Base-by-base conservation (phyloP, 1,140 invertebrate species). In the Drosophila orosa region DNA sequence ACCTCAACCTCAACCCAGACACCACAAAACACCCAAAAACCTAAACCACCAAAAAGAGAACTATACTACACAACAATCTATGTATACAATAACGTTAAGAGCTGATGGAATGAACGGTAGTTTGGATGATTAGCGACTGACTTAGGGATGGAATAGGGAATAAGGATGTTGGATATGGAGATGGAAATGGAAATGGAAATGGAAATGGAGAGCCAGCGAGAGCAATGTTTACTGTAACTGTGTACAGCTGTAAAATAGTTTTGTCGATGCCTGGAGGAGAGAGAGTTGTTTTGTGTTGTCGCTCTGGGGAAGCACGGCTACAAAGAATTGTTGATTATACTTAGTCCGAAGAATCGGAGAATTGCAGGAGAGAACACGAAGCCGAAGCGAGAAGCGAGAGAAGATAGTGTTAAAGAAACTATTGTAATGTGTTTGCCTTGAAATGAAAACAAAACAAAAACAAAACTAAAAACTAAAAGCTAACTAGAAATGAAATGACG, bases 371-470 rank as follows among this genome's bases (percentile, higher is more conserved):
- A 25, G 9, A 56, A n/a, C n/a, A n/a, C n/a, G 25, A 63, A 12
- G 27, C n/a, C n/a, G 17, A 17, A 56, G 39, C 54, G 42, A 63
- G 9, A 69, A 69, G 62, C 59, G n/a, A 61, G 13, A 48, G 56
- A 35, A 35, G 58, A 76, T 56, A 72, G 47, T 62, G 58, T 74
- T 74, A 74, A 63, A 65, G 25, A 45, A 62, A 74, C 72, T 74
- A 74, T 75, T 82, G 78, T 82, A 83, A 89, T 89, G 72, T 89
- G 83, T 89, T 91, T 91, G 90, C 90, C 90, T 90, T 91, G 87
- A 80, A 80, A 89, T 65, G 76, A 91, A 77, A 86, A 80, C 48
- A 77, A 74, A 74, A 50, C 13, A 13, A 52, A 75, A 83, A 75
- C 40, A 74, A 69, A 60, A 44, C 13, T 8, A 13, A 58, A 67